Conservation (phyloP, 2,888 invertebrate species). For the Smittia aterrima region DNA sequence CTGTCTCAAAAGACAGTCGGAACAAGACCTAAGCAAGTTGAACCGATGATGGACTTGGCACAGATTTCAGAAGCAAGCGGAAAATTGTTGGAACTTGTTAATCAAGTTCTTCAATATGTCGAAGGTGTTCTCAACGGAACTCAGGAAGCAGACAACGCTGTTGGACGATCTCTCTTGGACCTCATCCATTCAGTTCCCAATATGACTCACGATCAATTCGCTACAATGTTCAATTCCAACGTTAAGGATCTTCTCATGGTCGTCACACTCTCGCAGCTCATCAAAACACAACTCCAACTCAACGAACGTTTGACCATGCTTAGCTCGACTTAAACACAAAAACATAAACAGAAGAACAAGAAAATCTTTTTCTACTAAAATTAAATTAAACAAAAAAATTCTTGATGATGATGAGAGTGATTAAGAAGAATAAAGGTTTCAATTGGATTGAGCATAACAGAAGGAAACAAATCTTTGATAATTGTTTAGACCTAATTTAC, state of each 20-base stretch:
- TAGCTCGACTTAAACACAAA: slow-evolving; percentile 61
- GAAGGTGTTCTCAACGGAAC: slow-evolving; percentile 87
- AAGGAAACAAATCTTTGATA: no score
- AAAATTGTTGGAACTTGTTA: slow-evolving; percentile 72
- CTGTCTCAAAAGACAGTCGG: slow-evolving; percentile 80
- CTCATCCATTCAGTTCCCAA: slow-evolving; percentile 89
- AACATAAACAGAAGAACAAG: background rate
- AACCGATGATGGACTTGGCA: slow-evolving; percentile 68
- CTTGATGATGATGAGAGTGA: background rate
- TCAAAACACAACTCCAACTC: slow-evolving; percentile 92
- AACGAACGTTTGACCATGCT: slow-evolving; percentile 92
- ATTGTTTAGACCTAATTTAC: no score
- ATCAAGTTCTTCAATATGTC: slow-evolving; percentile 78
- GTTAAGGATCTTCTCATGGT: slow-evolving; percentile 98
- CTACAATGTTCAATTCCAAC: slow-evolving; percentile 92
- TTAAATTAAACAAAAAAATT: background rate
- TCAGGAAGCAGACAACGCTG: slow-evolving; percentile 75
- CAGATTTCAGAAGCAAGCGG: slow-evolving; percentile 84
- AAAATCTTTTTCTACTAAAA: background rate
- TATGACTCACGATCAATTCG: slow-evolving; percentile 86
- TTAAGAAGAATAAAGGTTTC: background rate
- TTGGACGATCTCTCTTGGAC: slow-evolving; percentile 86
- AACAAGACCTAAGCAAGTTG: slow-evolving; percentile 58
- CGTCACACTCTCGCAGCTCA: slow-evolving; percentile 90
- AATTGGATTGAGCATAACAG: no score